phyloP scores from a whole-genome alignment of 1,140 invertebrate species.

The Hylyphantes graminicola region DNA sequence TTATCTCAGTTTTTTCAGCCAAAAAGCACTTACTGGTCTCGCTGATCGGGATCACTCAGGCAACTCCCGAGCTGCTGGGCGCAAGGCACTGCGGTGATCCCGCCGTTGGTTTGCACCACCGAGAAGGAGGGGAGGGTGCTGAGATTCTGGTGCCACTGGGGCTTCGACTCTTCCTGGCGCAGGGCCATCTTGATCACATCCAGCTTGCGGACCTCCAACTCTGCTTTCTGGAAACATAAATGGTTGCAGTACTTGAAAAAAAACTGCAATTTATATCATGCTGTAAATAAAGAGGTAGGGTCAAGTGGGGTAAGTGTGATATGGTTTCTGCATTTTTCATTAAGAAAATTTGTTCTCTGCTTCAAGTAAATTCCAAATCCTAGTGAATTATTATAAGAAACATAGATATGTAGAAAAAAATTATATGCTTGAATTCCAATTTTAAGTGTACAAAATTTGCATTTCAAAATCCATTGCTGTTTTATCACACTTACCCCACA shows the following conservation, averaged over 20 bases:
- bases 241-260: neutral
- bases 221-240: conserved; percentile 13
- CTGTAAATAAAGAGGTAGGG: no score
- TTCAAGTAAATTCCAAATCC: no score
- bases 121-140: conserved; percentile 17
- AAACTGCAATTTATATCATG: neutral
- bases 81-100: conserved; percentile 2
- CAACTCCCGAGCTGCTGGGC: conserved; percentile 4
- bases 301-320: no score
- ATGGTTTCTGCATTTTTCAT: no score
- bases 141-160: conserved; percentile 12
- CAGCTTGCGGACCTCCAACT: conserved; percentile 10
- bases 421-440: no score
- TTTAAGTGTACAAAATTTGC: no score
- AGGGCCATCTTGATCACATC: conserved; percentile 4
- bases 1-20: no score
- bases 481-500: no score
- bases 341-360: no score
- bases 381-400: no score
- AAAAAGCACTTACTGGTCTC: neutral
- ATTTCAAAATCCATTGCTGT: no score
- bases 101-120: conserved; percentile 26
- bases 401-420: no score
- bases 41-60: conserved; percentile 22
- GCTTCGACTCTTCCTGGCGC: conserved; percentile 4